Conservation (phyloP, 2,888 invertebrate species). For the Corythucha ciliata region DNA sequence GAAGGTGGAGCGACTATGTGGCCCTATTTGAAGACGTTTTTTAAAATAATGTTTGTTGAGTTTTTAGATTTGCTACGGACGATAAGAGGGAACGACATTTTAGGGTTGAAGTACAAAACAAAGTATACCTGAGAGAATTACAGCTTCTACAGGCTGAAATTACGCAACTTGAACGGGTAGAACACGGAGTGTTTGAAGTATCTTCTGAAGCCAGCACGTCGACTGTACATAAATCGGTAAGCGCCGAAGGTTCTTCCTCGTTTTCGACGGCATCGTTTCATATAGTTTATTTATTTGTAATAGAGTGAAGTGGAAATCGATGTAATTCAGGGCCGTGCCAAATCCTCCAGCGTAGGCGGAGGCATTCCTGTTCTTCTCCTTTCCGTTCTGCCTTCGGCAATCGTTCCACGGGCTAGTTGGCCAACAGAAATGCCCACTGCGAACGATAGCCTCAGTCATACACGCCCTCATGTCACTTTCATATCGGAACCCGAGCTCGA, state of each 20-base stretch:
- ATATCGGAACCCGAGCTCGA: slow-evolving; percentile 31
- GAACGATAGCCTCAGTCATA: slow-evolving; percentile 57
- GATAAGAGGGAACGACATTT: slow-evolving; percentile 71
- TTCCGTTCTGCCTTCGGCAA: slow-evolving; percentile 64
- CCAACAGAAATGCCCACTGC: slow-evolving; percentile 56
- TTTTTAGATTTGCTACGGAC: slow-evolving; percentile 62
- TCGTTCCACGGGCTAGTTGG: slow-evolving; percentile 68
- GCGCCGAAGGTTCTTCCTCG: too few species aligned
- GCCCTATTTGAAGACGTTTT: neutral
- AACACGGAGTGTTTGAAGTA: too few species aligned
- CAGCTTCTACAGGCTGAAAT: slow-evolving; percentile 70
- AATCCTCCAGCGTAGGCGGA: slow-evolving; percentile 57
- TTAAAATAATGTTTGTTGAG: slow-evolving; percentile 29
- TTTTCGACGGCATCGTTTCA: too few species aligned
- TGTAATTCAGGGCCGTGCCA: too few species aligned
- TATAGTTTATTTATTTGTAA: too few species aligned
- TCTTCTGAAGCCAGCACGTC: too few species aligned
- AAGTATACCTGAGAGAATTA: slow-evolving; percentile 75
- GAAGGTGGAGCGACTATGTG: slow-evolving; percentile 42
- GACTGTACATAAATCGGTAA: too few species aligned
- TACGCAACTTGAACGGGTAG: slow-evolving; percentile 61
- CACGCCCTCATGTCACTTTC: slow-evolving; percentile 43
- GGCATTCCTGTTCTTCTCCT: slow-evolving; percentile 60
- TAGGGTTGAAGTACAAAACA: slow-evolving; percentile 82
- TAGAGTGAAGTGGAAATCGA: too few species aligned